Conservation (phyloP, 2,113 vertebrate genomes). For the Perca fluviatilis region DNA sequence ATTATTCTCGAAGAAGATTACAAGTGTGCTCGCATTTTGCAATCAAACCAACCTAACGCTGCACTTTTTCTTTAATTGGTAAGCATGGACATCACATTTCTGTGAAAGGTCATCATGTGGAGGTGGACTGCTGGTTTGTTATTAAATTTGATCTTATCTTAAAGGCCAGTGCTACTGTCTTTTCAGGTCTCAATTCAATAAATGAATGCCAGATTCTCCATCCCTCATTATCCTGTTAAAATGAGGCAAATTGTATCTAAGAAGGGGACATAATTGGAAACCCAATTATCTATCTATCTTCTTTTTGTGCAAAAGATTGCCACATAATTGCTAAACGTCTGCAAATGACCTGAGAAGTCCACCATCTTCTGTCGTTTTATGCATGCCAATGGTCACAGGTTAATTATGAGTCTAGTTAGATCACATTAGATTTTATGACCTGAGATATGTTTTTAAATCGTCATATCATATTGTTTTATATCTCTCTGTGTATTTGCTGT, state of each 20-base stretch:
- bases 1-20: background rate
- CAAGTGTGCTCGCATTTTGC: background rate
- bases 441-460: background rate
- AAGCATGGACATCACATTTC: background rate
- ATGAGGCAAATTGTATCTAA: background rate
- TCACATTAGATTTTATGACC: background rate
- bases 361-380: background rate
- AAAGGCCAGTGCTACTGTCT: constrained; percentile 19
- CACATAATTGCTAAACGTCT: background rate
- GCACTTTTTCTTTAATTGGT: constrained; percentile 13
- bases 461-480: background rate
- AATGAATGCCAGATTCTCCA: constrained; percentile 14
- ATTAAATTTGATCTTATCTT: constrained; percentile 30
- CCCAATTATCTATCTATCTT: constrained; percentile 24
- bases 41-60: background rate
- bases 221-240: constrained; percentile 31
- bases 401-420: constrained; percentile 18
- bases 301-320: background rate
- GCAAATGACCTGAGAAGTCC: constrained; percentile 7
- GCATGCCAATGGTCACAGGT: background rate
- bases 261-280: constrained; percentile 26
- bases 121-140: constrained; percentile 30
- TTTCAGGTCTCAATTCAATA: constrained; percentile 33
- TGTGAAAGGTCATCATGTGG: constrained; percentile 15
- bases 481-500: background rate